phyloP scores from a whole-genome alignment of 2,797 vertebrate species.

The Vipera ursinii region DNA sequence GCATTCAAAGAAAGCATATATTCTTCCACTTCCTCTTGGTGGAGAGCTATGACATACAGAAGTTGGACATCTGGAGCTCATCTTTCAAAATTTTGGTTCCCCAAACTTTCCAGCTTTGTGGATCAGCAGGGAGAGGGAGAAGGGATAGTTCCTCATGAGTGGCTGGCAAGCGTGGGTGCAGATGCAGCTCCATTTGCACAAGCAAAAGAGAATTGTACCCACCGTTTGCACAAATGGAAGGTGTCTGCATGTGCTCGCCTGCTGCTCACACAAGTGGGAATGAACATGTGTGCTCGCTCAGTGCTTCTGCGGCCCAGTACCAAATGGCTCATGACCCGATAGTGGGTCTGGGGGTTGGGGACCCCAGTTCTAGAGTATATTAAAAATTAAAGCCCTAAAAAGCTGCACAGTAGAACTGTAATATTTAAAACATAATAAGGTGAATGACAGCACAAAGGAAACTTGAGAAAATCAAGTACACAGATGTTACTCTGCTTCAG shows the following conservation, averaged over 20 bases:
- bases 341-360: background rate
- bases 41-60: background rate
- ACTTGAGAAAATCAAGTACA: slow-evolving; percentile 48
- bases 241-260: background rate
- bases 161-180: background rate
- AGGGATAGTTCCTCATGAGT: background rate
- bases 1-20: background rate
- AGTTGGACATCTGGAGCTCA: slow-evolving; percentile 25
- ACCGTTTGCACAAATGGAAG: background rate
- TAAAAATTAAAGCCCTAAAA: background rate
- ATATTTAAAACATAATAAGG: slow-evolving; percentile 21
- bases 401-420: background rate
- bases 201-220: background rate
- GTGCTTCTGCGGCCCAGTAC: background rate
- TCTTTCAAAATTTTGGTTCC: slow-evolving; percentile 53
- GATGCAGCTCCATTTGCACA: background rate
- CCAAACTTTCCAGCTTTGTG: background rate
- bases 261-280: background rate
- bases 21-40: background rate
- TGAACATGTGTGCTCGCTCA: background rate
- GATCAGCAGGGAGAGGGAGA: background rate
- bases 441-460: slow-evolving; percentile 47
- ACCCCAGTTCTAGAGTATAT: background rate
- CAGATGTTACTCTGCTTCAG: slow-evolving; percentile 13
- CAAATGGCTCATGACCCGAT: background rate